Evolutionary conservation across 2,797 vertebrate species (phyloP), one percentile per base, ranked within the genome.

Genomic region (Sebastes nivosus): DNA sequence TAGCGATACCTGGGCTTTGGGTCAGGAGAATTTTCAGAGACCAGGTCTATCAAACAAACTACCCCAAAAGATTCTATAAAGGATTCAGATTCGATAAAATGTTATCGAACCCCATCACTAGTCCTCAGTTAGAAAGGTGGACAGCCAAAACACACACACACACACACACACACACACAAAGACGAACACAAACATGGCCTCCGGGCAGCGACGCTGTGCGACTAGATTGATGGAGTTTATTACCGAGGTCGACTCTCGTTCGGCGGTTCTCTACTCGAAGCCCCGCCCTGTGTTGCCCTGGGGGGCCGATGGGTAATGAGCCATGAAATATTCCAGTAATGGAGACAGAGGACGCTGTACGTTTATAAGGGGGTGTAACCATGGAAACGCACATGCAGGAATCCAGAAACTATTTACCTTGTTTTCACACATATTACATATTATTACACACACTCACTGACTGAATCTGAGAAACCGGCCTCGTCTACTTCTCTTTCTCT

Each of bases 301-400:
- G 66, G 63, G 86, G 74, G 75, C 55, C 67, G 73, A 79, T 83
- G 87, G 86, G 85, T 90, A 91, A 91, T 90, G 90, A 85, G 50
- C 74, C 75, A 59, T 90, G 81, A 91, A 87, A 90, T 88, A 89
- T 93, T 88, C 79, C 79, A 72, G 85, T 90, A 86, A 91, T 87
- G 75, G 84, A 90, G 86, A 89, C 60, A 8, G 69, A 86, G 63
- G 85, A 81, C 10, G 25, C 42, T 16, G 67, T 67, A 70, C 1
- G 22, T 72, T 73, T 77, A 22, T 29, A 14, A 38, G 16, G 50
- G 57, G 58, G n/a, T 29, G 88, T 87, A 38, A 60, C 72, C 76
- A 84, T 85, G 64, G 79, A 72, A 83, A 90, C 58, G 11, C 74
- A 72, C 55, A 60, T 63, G 22, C 46, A 73, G 70, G 71, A 70